phyloP scores from a whole-genome alignment of 1,140 invertebrate genomes.

The Drosophila triauraria region DNA sequence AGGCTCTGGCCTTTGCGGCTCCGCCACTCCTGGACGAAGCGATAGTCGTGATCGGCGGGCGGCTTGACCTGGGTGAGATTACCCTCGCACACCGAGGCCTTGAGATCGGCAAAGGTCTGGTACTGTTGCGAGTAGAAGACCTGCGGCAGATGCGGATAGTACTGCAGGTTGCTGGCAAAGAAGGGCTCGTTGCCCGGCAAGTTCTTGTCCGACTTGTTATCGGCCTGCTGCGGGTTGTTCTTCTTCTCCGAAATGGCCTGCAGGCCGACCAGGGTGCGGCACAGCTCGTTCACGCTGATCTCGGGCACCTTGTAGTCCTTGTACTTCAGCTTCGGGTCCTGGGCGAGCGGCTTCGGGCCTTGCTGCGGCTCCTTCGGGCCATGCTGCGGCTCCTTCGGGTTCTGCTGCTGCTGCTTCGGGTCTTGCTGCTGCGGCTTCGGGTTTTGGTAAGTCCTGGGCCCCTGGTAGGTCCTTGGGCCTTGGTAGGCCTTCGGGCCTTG shows the following conservation, averaged over 20 bases:
- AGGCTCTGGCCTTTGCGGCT: background rate
- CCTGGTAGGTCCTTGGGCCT: background rate
- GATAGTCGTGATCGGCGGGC: background rate
- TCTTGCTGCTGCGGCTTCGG: no score
- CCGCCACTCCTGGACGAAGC: background rate
- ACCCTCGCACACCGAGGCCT: background rate
- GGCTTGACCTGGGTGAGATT: slow-evolving; percentile 6
- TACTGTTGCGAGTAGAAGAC: slow-evolving; percentile 4
- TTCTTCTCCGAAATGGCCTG: background rate
- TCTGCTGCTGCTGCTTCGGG: no score
- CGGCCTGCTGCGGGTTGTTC: background rate
- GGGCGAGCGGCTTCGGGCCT: background rate
- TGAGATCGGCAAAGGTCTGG: slow-evolving; percentile 29
- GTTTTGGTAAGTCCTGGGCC: background rate
- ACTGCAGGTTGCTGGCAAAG: slow-evolving; percentile 53
- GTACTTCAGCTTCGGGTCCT: no score
- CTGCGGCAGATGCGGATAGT: slow-evolving; percentile 52
- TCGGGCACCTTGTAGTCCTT: background rate
- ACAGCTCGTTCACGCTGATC: background rate
- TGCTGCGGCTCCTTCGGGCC: background rate
- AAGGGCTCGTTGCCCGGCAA: slow-evolving; percentile 19
- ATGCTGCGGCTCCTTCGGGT: no score
- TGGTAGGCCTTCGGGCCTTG: background rate
- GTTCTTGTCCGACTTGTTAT: background rate
- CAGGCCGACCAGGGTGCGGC: background rate